These are phyloP conservation scores for Phenganax stokvisi DNA, from an alignment of 92 coral and sea anemone species.

Conservation along the genomic window DNA sequence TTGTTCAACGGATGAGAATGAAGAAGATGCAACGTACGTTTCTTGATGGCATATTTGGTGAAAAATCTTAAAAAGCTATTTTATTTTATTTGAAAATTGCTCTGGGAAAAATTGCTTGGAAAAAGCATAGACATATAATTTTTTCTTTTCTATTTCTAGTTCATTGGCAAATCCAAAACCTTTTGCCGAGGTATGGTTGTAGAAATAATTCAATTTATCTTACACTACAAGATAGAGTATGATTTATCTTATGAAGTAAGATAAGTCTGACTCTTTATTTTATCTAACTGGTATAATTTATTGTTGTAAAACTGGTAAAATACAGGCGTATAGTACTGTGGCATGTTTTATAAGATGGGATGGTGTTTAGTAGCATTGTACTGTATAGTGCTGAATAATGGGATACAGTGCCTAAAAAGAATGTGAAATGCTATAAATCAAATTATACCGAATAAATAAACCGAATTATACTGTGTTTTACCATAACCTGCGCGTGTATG, in stretches of 20 bases:
- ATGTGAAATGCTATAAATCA: no score
- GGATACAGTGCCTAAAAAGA: no score
- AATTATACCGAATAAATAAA: no score
- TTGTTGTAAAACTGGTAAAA: no score
- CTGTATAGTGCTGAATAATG: not conserved
- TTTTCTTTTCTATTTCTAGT: constrained; percentile 38
- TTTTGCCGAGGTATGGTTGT: constrained; percentile 68
- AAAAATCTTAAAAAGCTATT: no score
- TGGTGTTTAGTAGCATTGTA: not conserved
- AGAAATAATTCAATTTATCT: not conserved
- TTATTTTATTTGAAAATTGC: not conserved
- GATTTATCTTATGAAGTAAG: no score
- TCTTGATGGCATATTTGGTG: not conserved
- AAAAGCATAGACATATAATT: not conserved
- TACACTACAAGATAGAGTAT: no score
- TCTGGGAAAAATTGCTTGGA: constrained; percentile 4
- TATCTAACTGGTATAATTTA: not conserved
- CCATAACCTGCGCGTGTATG: not conserved
- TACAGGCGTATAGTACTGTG: not conserved
- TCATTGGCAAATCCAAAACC: constrained; percentile 68
- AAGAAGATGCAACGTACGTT: constrained; percentile 48
- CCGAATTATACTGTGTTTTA: no score
- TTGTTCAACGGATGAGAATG: constrained; percentile 42
- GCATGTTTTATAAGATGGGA: not conserved
- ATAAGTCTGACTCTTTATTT: no score